Percentiles rank a stretch among this genome's conserved stretches.
These are phyloP conservation scores for Cyprinodon variegatus DNA, from an alignment of 2,113 vertebrate species.

Conservation along the genomic window DNA sequence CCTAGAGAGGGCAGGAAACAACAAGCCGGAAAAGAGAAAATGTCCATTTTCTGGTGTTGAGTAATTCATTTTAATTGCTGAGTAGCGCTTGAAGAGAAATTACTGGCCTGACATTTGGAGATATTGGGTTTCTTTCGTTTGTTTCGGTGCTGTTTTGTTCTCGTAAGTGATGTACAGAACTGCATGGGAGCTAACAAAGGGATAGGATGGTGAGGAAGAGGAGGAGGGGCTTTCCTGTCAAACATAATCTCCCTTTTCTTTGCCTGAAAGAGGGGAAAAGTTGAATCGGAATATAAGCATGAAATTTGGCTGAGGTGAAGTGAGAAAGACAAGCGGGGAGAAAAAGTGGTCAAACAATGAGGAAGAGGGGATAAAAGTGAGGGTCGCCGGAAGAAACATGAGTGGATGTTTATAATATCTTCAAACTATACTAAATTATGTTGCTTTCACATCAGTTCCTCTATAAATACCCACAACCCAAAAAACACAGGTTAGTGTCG, in stretches of 20 bases:
- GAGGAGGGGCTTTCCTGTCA: constrained; percentile 25
- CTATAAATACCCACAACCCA: neutral
- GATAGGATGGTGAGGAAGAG: neutral
- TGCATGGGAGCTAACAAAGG: constrained; percentile 33
- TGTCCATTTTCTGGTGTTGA: constrained; percentile 27
- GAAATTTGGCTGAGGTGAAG: constrained; percentile 3
- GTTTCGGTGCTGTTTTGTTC: constrained; percentile 37
- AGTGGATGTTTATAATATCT: neutral
- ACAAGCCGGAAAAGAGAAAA: constrained; percentile 34
- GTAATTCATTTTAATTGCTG: constrained; percentile 46
- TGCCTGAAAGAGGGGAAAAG: constrained; percentile 26
- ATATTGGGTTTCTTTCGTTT: constrained; percentile 28
- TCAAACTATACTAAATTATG: neutral
- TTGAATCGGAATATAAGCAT: constrained; percentile 28
- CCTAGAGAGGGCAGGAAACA: constrained; percentile 39
- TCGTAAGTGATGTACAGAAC: constrained; percentile 55
- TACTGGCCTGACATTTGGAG: constrained; percentile 40
- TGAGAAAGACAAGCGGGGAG: constrained; percentile 8
- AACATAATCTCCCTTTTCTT: constrained; percentile 32
- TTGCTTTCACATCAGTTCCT: neutral
- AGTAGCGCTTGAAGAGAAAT: constrained; percentile 43
- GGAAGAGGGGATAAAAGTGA: neutral
- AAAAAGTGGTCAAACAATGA: constrained; percentile 3
- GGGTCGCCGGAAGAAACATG: no score
- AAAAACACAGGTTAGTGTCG: neutral